Conservation (phyloP, 2,797 vertebrate genomes). For the Rhodeus uyekii region DNA sequence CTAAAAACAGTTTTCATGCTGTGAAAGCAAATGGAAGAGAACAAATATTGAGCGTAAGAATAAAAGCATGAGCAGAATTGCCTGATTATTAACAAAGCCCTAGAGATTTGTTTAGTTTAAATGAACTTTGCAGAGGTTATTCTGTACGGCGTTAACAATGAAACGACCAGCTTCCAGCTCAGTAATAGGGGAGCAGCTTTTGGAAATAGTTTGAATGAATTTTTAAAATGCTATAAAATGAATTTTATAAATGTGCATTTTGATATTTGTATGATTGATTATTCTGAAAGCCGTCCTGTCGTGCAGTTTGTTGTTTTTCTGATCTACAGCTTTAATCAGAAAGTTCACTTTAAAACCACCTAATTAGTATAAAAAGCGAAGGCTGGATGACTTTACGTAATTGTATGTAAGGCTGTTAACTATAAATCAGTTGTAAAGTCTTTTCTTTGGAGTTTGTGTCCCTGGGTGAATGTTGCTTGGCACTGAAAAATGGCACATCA, state of each 20-base stretch:
- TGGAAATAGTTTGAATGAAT: not conserved
- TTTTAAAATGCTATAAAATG: not conserved
- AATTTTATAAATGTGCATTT: not conserved
- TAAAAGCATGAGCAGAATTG: not conserved
- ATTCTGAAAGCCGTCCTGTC: not conserved
- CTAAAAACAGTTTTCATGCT: not conserved
- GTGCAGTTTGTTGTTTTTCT: not conserved
- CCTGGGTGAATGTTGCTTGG: constrained; percentile 49
- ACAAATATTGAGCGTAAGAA: not conserved
- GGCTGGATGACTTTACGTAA: constrained; percentile 9
- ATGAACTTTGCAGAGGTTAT: not conserved
- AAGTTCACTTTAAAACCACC: not conserved
- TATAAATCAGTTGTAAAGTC: constrained; percentile 18
- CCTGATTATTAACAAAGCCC: not conserved
- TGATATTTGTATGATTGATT: not conserved
- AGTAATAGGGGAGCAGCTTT: not conserved
- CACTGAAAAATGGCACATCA: constrained; percentile 54
- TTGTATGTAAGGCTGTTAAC: constrained; percentile 27
- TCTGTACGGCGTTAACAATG: not conserved
- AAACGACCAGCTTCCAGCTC: not conserved
- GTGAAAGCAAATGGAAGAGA: not conserved
- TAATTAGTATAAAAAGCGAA: constrained; percentile 10
- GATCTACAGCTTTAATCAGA: not conserved
- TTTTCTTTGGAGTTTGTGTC: constrained; percentile 55
- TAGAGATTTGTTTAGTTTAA: not conserved